Base-by-base conservation (phyloP, 30 jellyfish, hydroid and myxozoan genomes). In the Hydractinia echinata region DNA sequence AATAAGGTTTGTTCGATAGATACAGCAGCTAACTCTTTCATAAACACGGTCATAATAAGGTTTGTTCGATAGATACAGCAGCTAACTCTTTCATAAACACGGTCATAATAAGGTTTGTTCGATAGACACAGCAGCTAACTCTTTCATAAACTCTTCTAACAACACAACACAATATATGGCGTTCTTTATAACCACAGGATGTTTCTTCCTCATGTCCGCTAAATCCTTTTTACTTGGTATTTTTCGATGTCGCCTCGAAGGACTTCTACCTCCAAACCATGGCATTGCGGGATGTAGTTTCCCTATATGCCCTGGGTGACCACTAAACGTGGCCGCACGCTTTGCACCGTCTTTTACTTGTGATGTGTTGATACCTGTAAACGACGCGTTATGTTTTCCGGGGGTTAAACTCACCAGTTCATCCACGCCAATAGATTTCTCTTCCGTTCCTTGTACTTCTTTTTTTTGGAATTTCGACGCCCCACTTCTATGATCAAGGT, bases 1-100 rank as follows among this genome's bases (percentile, higher is more conserved):
- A 86, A 85, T 74, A 91, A 53, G 70, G 85, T 91, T 50, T 91
- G 97, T 55, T 92, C 98, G 51, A 92, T 71, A 5, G 98, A 92
- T 20, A 92, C 79, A 4, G 98, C 98, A 20, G 98, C 98, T 66
- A 92, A 77, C 48, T 92, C 98, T 83, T 92, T 87, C 81, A 87
- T 19, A 8, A 52, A 66, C 9, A 7, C 10, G 44, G 53, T 90
- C 78, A 91, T 19, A 86, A 85, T 74, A 91, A 53, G 70, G 85
- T 91, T 50, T 91, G 97, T 55, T 92, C 98, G 51, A 92, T 71
- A 5, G 98, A 92, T 20, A 92, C 79, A 4, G 98, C 98, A 20
- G 98, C 98, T 66, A 92, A 77, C 48, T 92, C 98, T 83, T 92
- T 87, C 81, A 73, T 48, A 15, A 18, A 73, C 49, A 68, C 8